Conservation (phyloP, 1,140 invertebrate species). For the Octopus bimaculoides region DNA sequence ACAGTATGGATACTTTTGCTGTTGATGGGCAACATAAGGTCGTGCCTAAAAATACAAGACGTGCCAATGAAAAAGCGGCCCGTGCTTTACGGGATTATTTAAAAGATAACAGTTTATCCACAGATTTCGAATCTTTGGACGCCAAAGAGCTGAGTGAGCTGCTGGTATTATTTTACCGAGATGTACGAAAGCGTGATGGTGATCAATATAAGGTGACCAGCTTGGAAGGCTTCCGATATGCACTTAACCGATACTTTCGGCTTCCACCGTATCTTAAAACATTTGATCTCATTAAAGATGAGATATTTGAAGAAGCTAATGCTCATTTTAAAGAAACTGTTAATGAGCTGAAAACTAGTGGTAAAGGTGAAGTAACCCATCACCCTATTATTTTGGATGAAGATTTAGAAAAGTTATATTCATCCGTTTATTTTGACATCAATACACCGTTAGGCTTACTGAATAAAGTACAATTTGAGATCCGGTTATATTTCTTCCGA, state of each 20-base stretch:
- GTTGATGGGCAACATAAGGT: too few species aligned
- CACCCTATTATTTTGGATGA: background rate
- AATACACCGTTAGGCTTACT: conserved; percentile 20
- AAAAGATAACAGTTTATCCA: background rate
- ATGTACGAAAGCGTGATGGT: background rate
- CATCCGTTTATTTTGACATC: background rate
- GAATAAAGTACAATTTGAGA: conserved; percentile 27
- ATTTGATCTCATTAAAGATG: conserved; percentile 20
- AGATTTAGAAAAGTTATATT: conserved; percentile 12
- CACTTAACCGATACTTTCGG: conserved; percentile 16
- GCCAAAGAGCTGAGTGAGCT: background rate
- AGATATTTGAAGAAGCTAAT: conserved; percentile 8
- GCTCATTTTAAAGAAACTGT: conserved; percentile 17
- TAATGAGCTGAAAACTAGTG: conserved; percentile 10
- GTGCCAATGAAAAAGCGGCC: background rate
- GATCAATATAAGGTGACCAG: background rate
- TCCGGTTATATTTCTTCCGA: conserved; percentile 23
- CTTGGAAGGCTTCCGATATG: background rate
- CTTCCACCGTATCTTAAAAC: conserved; percentile 8
- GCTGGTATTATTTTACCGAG: background rate
- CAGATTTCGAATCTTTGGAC: background rate
- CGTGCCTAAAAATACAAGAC: background rate
- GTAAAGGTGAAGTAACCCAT: conserved; percentile 16
- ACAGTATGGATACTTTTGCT: too few species aligned
- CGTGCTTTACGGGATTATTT: background rate